phyloP scores from a whole-genome alignment of 2,888 invertebrate species.

The Chymomyza procnemis region DNA sequence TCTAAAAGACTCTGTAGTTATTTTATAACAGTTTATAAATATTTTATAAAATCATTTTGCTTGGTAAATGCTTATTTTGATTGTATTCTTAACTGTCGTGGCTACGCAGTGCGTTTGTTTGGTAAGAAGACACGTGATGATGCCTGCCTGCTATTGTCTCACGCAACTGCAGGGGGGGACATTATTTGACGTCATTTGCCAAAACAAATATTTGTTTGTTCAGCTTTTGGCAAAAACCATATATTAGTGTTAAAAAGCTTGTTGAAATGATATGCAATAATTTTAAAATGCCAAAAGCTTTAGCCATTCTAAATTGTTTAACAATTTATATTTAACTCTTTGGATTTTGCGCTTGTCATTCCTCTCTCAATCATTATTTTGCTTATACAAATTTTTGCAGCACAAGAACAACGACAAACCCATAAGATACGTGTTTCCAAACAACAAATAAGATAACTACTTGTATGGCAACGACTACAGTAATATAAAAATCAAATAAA shows the following conservation, averaged over 20 bases:
- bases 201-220: conserved; percentile 32
- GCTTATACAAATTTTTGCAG: conserved; percentile 44
- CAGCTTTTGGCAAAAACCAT: background rate
- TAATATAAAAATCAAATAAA: conserved; percentile 9
- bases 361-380: conserved; percentile 25
- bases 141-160: too few relatives aligned
- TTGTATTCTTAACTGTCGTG: too few relatives aligned
- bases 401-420: conserved; percentile 21
- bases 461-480: background rate
- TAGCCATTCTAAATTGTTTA: background rate
- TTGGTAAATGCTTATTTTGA: too few relatives aligned
- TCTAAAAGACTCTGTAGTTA: too few relatives aligned
- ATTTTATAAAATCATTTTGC: too few relatives aligned
- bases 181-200: conserved; percentile 57
- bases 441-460: conserved; percentile 43
- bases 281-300: background rate
- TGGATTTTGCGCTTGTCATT: background rate
- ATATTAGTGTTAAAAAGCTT: background rate
- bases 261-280: background rate
- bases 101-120: too few relatives aligned
- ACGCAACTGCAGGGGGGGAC: background rate
- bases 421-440: conserved; percentile 46
- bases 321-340: background rate
- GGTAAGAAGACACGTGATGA: too few relatives aligned
- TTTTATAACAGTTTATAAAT: background rate